Evolutionary conservation across 1,140 invertebrate species (phyloP), one percentile per base, ranked within the genome.

Genomic region (Zaprionus vittiger): DNA sequence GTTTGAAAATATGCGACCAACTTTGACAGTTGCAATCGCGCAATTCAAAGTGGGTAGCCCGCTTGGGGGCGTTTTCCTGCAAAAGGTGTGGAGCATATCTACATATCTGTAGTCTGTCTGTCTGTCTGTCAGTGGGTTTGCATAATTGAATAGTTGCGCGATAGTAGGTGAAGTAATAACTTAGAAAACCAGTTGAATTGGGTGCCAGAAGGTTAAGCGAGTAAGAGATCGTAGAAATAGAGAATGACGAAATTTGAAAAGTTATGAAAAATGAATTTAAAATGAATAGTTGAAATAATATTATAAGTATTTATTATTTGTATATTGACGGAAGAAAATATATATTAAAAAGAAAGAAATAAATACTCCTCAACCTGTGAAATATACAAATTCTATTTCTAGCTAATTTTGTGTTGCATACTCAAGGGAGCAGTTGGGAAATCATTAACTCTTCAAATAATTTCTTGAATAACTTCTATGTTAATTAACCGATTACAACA

Each of bases 21-120:
- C 52, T 37, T 44, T 57, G 64, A 47, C 61, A 26, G 65, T 4
- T 49, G 47, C 47, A 52, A 52, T 52, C 20, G 47, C 47, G n/a
- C 20, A 52, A 52, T 5, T 5, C 15, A 22, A 56, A 59, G 70
- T 64, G 54, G 68, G 49, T 52, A 47, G 38, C 22, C 47, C 31
- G 20, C 28, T 59, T 59, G 44, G 72, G 59, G 72, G 66, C 72
- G 72, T 69, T 56, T 69, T 47, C 20, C 11, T 41, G 17, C 26
- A 52, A 15, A 56, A 56, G 72, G 72, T 69, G 66, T 69, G 66
- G 44, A 55, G 28, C 26, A 31, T 66, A 66, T 56, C 47, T 52
- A 14, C n/a, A 47, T 47, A 47, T 38, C 37, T 38, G 37, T 38
- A 14, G 37, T 15, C 12, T 38, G 37, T 47, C 41, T 47, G 37